phyloP scores from a whole-genome alignment of 2,797 vertebrate genomes.

The Pseudochaenichthys georgianus region DNA sequence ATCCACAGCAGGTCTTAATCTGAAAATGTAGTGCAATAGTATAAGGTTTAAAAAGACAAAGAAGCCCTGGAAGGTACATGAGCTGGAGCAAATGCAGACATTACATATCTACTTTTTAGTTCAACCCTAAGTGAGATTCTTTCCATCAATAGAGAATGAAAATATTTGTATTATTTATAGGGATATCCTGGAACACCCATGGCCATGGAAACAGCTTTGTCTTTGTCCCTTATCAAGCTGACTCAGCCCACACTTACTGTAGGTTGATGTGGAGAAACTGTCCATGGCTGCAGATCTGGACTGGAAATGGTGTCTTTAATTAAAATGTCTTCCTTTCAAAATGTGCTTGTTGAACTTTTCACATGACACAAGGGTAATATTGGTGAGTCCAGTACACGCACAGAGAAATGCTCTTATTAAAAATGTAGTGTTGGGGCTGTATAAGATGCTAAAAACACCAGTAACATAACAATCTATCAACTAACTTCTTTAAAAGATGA shows the following conservation, averaged over 20 bases:
- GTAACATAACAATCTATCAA: not conserved
- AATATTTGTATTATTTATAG: conserved; percentile 6
- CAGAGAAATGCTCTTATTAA: conserved; percentile 4
- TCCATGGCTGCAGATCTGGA: conserved; percentile 56
- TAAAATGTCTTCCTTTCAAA: conserved; percentile 54
- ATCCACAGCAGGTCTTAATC: too few relatives aligned
- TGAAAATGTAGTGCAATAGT: too few relatives aligned
- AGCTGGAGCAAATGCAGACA: not conserved
- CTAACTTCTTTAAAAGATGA: not conserved
- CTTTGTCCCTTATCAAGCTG: conserved; percentile 63
- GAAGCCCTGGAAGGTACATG: not conserved
- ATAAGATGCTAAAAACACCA: conserved; percentile 11
- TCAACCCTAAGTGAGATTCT: not conserved
- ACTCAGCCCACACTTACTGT: conserved; percentile 52
- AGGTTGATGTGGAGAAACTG: conserved; percentile 49
- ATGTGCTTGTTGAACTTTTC: conserved; percentile 43
- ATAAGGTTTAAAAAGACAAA: too few relatives aligned
- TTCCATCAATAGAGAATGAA: conserved; percentile 24
- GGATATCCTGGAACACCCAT: conserved; percentile 24
- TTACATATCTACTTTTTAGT: not conserved
- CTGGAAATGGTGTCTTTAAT: conserved; percentile 49
- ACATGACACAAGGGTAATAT: conserved; percentile 20
- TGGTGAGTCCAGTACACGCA: not conserved
- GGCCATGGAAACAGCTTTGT: conserved; percentile 41
- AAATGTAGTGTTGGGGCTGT: not conserved